Evolutionary conservation across 2,797 vertebrate genomes (phyloP).

Genomic region (Benthosema pterotum): DNA sequence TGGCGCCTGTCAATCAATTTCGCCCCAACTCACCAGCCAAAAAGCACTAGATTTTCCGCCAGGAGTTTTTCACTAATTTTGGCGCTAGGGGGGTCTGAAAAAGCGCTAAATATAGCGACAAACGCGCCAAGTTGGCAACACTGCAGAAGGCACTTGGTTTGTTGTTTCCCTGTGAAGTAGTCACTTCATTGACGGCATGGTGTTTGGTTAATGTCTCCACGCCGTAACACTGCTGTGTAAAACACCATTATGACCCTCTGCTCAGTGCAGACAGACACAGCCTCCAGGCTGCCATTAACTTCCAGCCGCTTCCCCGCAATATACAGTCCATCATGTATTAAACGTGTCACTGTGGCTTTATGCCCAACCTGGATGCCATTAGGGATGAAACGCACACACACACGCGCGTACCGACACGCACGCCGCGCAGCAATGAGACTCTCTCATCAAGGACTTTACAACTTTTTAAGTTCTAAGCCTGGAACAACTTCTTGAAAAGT

Average conservation of each 20-base stretch:
- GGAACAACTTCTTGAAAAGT: too few relatives aligned
- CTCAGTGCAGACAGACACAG: conserved; percentile 15
- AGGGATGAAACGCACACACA: conserved; percentile 44
- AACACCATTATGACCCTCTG: conserved; percentile 55
- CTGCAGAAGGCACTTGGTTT: conserved; percentile 47
- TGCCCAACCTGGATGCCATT: conserved; percentile 68
- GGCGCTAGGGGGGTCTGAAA: too few relatives aligned
- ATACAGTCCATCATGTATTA: conserved; percentile 57
- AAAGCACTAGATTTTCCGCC: too few relatives aligned
- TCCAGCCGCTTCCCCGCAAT: conserved; percentile 52
- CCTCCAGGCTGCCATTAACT: conserved; percentile 63
- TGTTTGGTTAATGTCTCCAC: conserved; percentile 46
- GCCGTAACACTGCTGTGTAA: conserved; percentile 2
- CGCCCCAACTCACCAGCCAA: too few relatives aligned
- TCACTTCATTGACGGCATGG: conserved; percentile 38
- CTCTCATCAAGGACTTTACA: too few relatives aligned
- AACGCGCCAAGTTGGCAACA: too few relatives aligned
- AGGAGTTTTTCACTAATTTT: too few relatives aligned
- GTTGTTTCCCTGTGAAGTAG: conserved; percentile 45
- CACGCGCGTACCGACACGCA: too few relatives aligned
- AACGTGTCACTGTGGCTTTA: conserved; percentile 66
- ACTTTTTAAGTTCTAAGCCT: too few relatives aligned
- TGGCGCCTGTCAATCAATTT: too few relatives aligned
- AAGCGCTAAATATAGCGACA: too few relatives aligned
- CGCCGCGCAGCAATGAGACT: neutral